Conservation (phyloP, 2,113 vertebrate species). For the Cavia porcellus region DNA sequence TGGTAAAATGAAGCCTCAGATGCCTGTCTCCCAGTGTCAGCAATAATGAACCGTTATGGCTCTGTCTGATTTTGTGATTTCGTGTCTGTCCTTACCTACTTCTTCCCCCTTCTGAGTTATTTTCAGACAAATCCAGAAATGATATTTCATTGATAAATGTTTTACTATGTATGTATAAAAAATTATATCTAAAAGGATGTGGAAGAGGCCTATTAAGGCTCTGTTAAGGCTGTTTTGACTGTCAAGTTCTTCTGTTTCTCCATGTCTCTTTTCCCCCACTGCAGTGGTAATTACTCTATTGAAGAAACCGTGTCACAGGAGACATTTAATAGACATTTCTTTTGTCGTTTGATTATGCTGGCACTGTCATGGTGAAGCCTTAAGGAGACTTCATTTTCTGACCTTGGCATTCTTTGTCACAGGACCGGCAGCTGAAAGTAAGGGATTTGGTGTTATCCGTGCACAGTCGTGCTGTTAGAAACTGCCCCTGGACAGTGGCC, state of each 20-base stretch:
- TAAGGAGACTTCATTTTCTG: background rate
- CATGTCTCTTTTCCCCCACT: fast-evolving
- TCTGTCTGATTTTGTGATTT: background rate
- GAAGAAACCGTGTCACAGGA: background rate
- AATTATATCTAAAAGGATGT: background rate
- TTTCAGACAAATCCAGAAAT: constrained; percentile 21
- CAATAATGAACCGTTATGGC: background rate
- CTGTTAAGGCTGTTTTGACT: background rate
- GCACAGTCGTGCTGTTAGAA: constrained; percentile 95
- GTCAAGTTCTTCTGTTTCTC: fast-evolving
- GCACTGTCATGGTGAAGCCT: background rate
- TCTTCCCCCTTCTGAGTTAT: background rate
- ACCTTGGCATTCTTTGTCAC: constrained; percentile 48
- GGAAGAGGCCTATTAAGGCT: background rate
- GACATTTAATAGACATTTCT: background rate
- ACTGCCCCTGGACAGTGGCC: constrained; percentile 98
- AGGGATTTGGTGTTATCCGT: constrained; percentile 95
- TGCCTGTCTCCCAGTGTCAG: background rate
- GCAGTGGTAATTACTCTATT: background rate
- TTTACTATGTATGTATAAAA: background rate
- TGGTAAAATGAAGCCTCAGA: background rate
- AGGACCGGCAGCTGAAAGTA: constrained; percentile 97
- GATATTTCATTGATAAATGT: background rate
- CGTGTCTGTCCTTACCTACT: background rate
- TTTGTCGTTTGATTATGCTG: background rate